Percentiles rank a stretch among this genome's conserved stretches.
These are phyloP conservation scores for Propithecus coquereli DNA, from an alignment of 2,113 vertebrate genomes.

Conservation along the genomic window DNA sequence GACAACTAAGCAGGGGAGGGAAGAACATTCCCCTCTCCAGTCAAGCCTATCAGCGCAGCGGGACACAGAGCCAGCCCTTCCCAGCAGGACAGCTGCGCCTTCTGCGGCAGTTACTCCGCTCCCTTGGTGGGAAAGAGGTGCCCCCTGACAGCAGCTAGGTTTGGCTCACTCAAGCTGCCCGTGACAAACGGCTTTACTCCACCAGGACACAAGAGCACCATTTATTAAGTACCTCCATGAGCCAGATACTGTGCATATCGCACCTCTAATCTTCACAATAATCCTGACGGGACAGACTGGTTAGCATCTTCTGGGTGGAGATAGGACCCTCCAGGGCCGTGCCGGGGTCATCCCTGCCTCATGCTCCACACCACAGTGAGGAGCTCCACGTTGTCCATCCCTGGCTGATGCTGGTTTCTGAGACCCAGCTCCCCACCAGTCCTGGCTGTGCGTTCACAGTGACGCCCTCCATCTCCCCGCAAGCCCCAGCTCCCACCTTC, in stretches of 20 bases:
- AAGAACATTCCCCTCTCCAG: not conserved
- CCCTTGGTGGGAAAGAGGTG: not conserved
- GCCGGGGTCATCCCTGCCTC: fast-evolving
- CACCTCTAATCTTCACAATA: not conserved
- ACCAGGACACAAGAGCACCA: not conserved
- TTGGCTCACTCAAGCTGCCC: not conserved
- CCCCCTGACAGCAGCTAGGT: not conserved
- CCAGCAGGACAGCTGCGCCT: fast-evolving
- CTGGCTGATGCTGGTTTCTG: not conserved
- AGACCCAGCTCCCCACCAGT: not conserved
- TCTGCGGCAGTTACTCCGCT: not conserved
- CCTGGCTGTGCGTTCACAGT: not conserved
- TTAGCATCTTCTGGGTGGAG: not conserved
- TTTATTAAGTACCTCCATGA: not conserved
- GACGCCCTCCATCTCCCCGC: fast-evolving
- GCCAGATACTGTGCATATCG: too few relatives aligned
- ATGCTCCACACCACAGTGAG: not conserved
- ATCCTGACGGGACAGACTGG: too few relatives aligned
- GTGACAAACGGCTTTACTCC: not conserved
- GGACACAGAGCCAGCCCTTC: not conserved
- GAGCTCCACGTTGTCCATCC: too few relatives aligned
- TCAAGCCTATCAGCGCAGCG: not conserved
- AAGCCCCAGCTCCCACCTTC: not conserved
- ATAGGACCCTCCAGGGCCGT: not conserved
- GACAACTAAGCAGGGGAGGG: not conserved